Evolutionary conservation across 2,888 invertebrate genomes (phyloP).

Genomic region (Drosophila fulvimacula): DNA sequence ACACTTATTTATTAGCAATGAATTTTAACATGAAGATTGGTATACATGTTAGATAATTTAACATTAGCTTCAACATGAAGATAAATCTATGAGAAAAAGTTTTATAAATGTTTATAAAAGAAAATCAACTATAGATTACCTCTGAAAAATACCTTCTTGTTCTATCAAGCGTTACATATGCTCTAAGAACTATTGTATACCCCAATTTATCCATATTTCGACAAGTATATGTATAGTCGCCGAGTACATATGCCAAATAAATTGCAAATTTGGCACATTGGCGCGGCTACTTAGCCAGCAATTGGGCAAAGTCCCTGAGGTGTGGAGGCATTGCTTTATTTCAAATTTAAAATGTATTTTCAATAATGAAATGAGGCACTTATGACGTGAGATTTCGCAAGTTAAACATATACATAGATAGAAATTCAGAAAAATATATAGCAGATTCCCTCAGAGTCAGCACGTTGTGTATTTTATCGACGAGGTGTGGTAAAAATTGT

Average conservation of each 20-base stretch:
- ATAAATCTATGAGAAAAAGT: no score
- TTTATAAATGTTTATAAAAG: neutral
- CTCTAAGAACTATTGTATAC: neutral
- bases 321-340: slow-evolving; percentile 1
- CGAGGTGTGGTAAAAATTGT: slow-evolving; percentile 17
- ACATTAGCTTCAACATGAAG: neutral
- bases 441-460: neutral
- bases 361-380: slow-evolving; percentile 43
- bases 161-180: neutral
- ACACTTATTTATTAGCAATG: no score
- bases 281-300: slow-evolving; percentile 30
- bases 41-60: neutral
- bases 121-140: neutral
- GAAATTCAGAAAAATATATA: slow-evolving; percentile 4
- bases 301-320: neutral
- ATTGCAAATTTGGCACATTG: slow-evolving; percentile 44
- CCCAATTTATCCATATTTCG: neutral
- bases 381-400: slow-evolving; percentile 46
- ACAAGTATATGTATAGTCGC: neutral
- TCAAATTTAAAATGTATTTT: slow-evolving; percentile 40
- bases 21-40: no score
- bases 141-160: neutral
- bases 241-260: slow-evolving; percentile 25
- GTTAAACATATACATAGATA: slow-evolving; percentile 23
- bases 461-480: slow-evolving; percentile 5